Conservation (phyloP, 2,113 vertebrate species). For the Cervus canadensis region DNA sequence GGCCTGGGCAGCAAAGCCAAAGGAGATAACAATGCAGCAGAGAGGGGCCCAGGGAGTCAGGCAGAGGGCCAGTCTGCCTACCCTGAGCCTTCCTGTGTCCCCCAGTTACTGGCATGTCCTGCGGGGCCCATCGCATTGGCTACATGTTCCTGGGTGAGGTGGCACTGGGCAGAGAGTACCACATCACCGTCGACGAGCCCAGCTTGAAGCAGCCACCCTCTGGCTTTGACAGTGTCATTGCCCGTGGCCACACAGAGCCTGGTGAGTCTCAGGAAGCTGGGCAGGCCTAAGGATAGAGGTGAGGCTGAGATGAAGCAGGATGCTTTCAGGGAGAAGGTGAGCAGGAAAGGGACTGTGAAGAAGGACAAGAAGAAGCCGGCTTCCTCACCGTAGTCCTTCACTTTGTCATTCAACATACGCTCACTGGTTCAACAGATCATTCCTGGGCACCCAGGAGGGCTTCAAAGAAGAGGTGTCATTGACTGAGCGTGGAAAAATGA, state of each 20-base stretch:
- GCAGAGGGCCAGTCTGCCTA: not conserved
- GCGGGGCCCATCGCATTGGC: constrained; percentile 76
- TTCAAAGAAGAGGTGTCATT: not conserved
- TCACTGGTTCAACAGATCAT: not conserved
- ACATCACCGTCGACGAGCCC: constrained; percentile 78
- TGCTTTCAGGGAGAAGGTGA: not conserved
- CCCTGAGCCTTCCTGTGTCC: not conserved
- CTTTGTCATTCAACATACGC: not conserved
- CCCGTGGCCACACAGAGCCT: constrained; percentile 86
- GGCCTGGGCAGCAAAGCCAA: not conserved
- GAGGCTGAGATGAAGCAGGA: not conserved
- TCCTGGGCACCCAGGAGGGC: not conserved
- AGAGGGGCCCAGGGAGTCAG: not conserved
- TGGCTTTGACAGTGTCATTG: constrained; percentile 88
- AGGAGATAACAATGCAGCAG: rapidly evolving
- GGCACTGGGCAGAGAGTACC: constrained; percentile 86
- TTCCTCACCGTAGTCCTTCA: not conserved
- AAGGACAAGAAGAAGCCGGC: not conserved
- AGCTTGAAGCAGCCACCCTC: constrained; percentile 78
- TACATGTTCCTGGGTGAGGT: constrained; percentile 95
- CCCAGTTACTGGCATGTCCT: constrained; percentile 75
- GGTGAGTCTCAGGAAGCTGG: constrained; percentile 75
- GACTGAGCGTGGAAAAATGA: not conserved
- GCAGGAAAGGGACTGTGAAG: not conserved
- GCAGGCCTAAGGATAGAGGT: not conserved